Conservation (phyloP, 2,888 invertebrate genomes). For the Graphium colonna region DNA sequence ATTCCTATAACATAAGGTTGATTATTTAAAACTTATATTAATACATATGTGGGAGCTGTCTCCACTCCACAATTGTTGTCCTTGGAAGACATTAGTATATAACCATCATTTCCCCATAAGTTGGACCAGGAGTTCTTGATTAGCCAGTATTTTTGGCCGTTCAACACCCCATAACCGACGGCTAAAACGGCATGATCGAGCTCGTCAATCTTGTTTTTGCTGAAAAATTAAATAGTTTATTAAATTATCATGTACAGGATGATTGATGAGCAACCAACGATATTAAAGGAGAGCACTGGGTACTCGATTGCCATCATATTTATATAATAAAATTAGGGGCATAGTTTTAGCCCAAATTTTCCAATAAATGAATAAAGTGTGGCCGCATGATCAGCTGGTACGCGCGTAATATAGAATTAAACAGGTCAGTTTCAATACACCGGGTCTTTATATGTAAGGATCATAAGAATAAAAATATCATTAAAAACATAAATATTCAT, state of each 20-base stretch:
- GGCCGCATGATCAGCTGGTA: too few species aligned
- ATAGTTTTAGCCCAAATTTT: too few species aligned
- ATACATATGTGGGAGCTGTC: conserved; percentile 91
- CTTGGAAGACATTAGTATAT: conserved; percentile 92
- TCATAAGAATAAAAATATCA: too few species aligned
- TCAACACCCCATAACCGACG: conserved; percentile 93
- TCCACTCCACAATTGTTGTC: conserved; percentile 97
- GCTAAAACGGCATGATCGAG: conserved; percentile 96
- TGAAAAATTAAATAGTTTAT: conserved; percentile 29
- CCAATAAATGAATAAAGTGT: too few species aligned
- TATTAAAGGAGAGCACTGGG: too few species aligned
- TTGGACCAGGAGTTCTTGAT: conserved; percentile 98
- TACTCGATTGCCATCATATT: too few species aligned
- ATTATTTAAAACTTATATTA: conserved; percentile 67
- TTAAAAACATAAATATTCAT: too few species aligned
- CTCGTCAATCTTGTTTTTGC: conserved; percentile 87
- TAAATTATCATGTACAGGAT: not conserved
- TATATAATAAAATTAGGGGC: too few species aligned
- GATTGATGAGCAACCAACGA: too few species aligned
- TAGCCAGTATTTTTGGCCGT: conserved; percentile 94
- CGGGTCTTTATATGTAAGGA: too few species aligned
- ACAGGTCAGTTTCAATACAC: too few species aligned
- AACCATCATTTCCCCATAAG: conserved; percentile 98
- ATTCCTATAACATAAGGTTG: not conserved
- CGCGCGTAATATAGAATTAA: too few species aligned